phyloP scores from a whole-genome alignment of 2,113 vertebrate species.

The Nerophis ophidion region DNA sequence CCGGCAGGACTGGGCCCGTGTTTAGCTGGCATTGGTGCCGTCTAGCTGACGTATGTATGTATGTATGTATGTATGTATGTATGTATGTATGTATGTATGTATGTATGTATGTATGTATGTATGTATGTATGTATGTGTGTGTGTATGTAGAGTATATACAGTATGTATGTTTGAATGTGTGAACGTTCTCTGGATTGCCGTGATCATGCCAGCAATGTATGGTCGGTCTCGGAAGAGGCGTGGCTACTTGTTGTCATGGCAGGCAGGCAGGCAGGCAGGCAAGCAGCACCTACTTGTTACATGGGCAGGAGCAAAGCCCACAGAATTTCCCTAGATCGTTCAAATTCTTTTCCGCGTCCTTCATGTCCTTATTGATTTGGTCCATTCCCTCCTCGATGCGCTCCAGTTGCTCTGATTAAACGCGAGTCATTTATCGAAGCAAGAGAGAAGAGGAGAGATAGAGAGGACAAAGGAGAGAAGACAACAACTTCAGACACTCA shows the following conservation, averaged over 20 bases:
- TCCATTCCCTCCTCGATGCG: constrained; percentile 99
- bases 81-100: too few species aligned
- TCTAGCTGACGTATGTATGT: too few species aligned
- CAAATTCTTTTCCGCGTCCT: constrained; percentile 92
- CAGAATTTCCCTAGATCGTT: constrained; percentile 86
- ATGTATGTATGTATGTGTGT: too few species aligned
- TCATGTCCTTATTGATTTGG: constrained; percentile 99
- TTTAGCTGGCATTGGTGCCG: too few species aligned
- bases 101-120: too few species aligned
- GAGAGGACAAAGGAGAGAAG: constrained; percentile 88
- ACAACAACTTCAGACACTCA: constrained; percentile 74
- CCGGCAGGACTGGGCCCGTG: too few species aligned
- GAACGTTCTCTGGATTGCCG: constrained; percentile 10
- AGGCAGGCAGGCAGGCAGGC: constrained; percentile 75
- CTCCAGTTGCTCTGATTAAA: constrained; percentile 99
- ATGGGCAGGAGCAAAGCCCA: constrained; percentile 82
- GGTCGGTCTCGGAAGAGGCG: neutral
- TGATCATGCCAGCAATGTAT: constrained; percentile 49
- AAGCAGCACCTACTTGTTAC: constrained; percentile 93
- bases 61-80: too few species aligned
- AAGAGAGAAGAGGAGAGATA: constrained; percentile 80
- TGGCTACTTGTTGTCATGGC: constrained; percentile 45
- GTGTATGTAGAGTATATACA: too few species aligned
- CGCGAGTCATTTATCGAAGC: constrained; percentile 85
- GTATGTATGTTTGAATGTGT: too few species aligned